These are phyloP conservation scores for Chelon auratus DNA, from an alignment of 2,797 vertebrate species.

Conservation along the genomic window DNA sequence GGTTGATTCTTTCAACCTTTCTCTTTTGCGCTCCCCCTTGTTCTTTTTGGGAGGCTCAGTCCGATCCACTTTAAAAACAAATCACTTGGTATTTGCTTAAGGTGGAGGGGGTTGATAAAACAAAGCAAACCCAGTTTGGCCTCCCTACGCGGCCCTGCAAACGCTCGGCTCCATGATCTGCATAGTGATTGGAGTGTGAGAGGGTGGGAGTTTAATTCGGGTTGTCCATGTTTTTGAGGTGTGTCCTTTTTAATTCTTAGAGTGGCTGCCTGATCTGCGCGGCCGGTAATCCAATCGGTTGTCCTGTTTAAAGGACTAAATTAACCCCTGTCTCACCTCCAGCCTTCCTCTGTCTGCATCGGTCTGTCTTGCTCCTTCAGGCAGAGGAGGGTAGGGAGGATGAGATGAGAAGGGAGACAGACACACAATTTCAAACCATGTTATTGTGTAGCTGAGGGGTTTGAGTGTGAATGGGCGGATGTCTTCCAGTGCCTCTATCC, in stretches of 20 bases:
- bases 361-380: conserved; percentile 50
- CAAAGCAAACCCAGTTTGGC: conserved; percentile 67
- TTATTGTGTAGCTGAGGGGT: conserved; percentile 45
- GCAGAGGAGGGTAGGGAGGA: conserved; percentile 19
- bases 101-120: conserved; percentile 48
- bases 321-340: conserved; percentile 79
- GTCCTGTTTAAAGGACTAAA: conserved; percentile 78
- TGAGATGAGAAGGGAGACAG: conserved; percentile 30
- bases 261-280: conserved; percentile 60
- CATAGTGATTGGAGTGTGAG: conserved; percentile 58
- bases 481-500: conserved; percentile 22
- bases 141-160: conserved; percentile 39
- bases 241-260: conserved; percentile 76
- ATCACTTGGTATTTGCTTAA: conserved; percentile 68
- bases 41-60: conserved; percentile 65
- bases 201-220: conserved; percentile 43
- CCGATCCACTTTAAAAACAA: conserved; percentile 70
- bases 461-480: conserved; percentile 32
- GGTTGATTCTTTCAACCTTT: conserved; percentile 46
- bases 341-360: conserved; percentile 59
- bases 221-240: conserved; percentile 60
- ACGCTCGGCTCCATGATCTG: conserved; percentile 67
- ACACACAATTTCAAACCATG: conserved; percentile 40
- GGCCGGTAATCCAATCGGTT: conserved; percentile 72
- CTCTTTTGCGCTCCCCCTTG: conserved; percentile 56